Evolutionary conservation across 2,113 vertebrate species (phyloP), one percentile per base, ranked within the genome.

Genomic region (Cephalopholis sonnerati): DNA sequence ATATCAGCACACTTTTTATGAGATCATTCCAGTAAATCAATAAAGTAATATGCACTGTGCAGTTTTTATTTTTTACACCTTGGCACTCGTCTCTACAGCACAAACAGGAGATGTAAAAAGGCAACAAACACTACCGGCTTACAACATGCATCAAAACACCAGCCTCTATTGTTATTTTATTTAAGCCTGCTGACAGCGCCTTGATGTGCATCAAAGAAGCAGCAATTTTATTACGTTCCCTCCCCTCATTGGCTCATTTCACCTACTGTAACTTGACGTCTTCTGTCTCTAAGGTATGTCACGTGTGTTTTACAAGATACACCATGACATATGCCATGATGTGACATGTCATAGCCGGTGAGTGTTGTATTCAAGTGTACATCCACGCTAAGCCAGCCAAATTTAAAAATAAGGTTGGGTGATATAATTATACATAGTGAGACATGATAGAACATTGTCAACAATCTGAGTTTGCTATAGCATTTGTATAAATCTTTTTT

Each of bases 1-100:
- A 69, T 51, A 16, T 29, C 17, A 74, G 4, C 53, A 25, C 53
- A 48, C 27, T 29, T 22, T 81, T 83, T 74, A 82, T 36, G 44
- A 13, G 18, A 48, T 29, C 7, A 27, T n/a, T 29, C 8, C 74
- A 53, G 41, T 59, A 61, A 46, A 67, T 62, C 62, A 58, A 67
- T 72, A 67, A 67, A 66, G 59, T 71, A 6, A 61, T 27, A 50
- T 13, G 4, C 18, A 46, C 0, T 20, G 44, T 58, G 53, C 53
- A 54, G 39, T 6, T 48, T 29, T 12, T 17, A 48, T 4, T 50
- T 51, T 71, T 76, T 7, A 71, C 24, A 46, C 62, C 70, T 22
- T 10, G 25, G 71, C 12, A 27, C 53, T 61, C 59, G 4, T 78
- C n/a, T 36, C 62, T 76, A 55, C 48, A 69, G 68, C 46, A 62